A percentile compares a stretch with the other conserved stretches of the same genome.
These are phyloP conservation scores for Oryzias javanicus DNA, from an alignment of 2,113 vertebrate species.

Conservation along the genomic window DNA sequence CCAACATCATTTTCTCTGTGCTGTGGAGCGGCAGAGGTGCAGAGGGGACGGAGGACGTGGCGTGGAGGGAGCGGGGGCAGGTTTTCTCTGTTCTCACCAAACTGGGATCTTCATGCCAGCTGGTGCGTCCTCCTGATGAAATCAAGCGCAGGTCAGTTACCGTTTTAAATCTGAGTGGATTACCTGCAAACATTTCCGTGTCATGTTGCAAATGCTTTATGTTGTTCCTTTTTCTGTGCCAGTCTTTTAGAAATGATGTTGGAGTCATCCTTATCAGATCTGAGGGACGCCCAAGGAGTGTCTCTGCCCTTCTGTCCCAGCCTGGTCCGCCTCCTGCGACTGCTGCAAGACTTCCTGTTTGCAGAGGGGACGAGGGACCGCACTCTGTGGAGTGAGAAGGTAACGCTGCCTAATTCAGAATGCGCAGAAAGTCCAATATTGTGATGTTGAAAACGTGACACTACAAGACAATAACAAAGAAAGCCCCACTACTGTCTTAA, in stretches of 20 bases:
- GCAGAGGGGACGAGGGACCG: conserved; percentile 90
- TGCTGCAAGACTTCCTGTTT: conserved; percentile 96
- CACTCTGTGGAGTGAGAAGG: conserved; percentile 96
- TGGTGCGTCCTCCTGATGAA: conserved; percentile 89
- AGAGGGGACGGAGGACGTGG: conserved; percentile 82
- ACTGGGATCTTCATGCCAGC: conserved; percentile 88
- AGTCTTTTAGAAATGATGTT: conserved; percentile 99
- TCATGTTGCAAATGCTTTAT: background rate
- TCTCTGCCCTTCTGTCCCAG: conserved; percentile 82
- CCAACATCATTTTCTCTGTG: conserved; percentile 92
- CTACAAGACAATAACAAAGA: too few relatives aligned
- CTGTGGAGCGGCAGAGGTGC: conserved; percentile 87
- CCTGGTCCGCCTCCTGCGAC: conserved; percentile 86
- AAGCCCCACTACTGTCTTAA: too few relatives aligned
- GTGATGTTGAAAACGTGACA: too few relatives aligned
- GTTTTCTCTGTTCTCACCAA: conserved; percentile 97
- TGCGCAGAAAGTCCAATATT: too few relatives aligned
- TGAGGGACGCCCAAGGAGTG: conserved; percentile 78
- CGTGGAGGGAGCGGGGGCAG: conserved; percentile 93
- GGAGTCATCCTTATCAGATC: conserved; percentile 90
- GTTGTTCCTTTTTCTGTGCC: conserved; percentile 14
- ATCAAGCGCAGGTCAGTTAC: conserved; percentile 89
- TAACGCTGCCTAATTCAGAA: conserved; percentile 39
- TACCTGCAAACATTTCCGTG: background rate
- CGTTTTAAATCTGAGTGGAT: background rate